Base-by-base conservation (phyloP, 92 coral and sea anemone species). In the Porites evermanni region DNA sequence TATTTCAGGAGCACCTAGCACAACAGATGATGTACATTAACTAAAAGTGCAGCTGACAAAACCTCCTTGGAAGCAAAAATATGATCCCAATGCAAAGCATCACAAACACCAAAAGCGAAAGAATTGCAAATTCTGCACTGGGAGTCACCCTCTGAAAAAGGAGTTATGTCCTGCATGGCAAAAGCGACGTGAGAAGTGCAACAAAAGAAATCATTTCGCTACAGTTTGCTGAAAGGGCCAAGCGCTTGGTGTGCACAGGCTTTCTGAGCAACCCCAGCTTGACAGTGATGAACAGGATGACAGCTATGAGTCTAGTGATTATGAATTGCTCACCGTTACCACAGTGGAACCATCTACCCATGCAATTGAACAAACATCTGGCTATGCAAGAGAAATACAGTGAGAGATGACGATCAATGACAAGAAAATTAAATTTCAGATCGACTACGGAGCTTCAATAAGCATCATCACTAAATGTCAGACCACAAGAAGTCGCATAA, bases 371-470 rank as follows among this genome's bases (percentile, higher is more conserved):
- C 81, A 70, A 23, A 83, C 79, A 71, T 86, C 87, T 53, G 87
- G 90, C 78, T 79, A 59, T 75, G 86, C 89, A 10, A 84, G 75
- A 90, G 91, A 86, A 70, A 63, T 82, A 14, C 73, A 85, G 67
- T 50, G 80, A 65, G 84, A 79, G 83, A 77, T 91, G 81, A 67
- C n/a, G 61, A 72, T 91, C 83, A 84, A 91, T 71, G 86, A 79
- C 47, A 38, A 38, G 47, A 38, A 52, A 84, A 75, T 26, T 24
- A 56, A 64, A 12, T 91, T 87, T 67, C 94, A 91, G 84, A 79
- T 88, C 12, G 91, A 91, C 82, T 87, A 89, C 64, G 84, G 94
- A 79, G 91, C 91, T 51, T 76, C 91, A 23, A 83, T 87, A 29
- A 91, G 87, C 74, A 83, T 87, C 79, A 75, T 58, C 65, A 75